Evolutionary conservation across 2,888 invertebrate genomes (phyloP).

Genomic region (Octodonta nipae): DNA sequence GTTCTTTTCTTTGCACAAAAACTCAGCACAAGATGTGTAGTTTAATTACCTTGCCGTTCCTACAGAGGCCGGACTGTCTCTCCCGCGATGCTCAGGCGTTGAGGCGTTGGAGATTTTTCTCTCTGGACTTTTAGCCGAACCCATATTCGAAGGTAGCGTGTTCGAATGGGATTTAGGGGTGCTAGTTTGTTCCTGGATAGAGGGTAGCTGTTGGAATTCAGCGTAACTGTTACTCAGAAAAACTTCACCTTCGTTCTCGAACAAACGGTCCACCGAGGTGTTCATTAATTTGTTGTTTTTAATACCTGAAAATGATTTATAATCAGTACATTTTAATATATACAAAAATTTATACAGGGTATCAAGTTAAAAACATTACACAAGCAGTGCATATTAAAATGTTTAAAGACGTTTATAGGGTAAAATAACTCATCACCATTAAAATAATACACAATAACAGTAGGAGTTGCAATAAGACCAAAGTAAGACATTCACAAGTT

Average conservation of each 20-base stretch:
- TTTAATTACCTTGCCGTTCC: conserved; percentile 46
- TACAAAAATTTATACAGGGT: too few relatives aligned
- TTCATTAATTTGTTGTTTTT: conserved; percentile 74
- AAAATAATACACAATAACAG: too few relatives aligned
- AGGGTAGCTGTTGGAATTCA: conserved; percentile 48
- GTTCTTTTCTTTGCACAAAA: too few relatives aligned
- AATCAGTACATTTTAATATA: background rate
- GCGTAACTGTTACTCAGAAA: conserved; percentile 59
- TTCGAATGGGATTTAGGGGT: conserved; percentile 27
- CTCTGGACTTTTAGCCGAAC: conserved; percentile 39
- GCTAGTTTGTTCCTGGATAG: conserved; percentile 42
- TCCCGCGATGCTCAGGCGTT: conserved; percentile 54
- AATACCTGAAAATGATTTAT: conserved; percentile 33
- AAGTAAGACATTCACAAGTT: too few relatives aligned
- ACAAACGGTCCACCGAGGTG: conserved; percentile 77
- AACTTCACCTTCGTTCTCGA: conserved; percentile 62
- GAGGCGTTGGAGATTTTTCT: conserved; percentile 43
- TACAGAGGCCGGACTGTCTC: conserved; percentile 52
- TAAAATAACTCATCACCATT: too few relatives aligned
- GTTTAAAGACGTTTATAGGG: too few relatives aligned
- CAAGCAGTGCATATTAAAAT: too few relatives aligned
- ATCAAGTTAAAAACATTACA: too few relatives aligned
- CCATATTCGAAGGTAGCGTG: conserved; percentile 2
- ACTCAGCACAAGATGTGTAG: too few relatives aligned
- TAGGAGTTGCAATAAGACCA: too few relatives aligned